These are phyloP conservation scores for Gymnogyps californianus DNA, from an alignment of 2,113 vertebrate genomes.

Conservation along the genomic window DNA sequence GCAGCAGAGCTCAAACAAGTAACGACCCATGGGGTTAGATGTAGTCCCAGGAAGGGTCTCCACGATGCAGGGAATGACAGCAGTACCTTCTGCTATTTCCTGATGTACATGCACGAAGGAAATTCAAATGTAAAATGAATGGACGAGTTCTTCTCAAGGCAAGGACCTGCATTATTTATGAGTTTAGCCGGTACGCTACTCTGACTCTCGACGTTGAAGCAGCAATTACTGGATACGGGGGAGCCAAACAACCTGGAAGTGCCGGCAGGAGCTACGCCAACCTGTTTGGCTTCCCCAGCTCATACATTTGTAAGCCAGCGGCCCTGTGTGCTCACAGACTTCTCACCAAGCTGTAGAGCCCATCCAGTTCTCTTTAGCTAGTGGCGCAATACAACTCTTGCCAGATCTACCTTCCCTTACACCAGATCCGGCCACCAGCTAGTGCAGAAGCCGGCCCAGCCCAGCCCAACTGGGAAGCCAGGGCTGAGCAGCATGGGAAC, in stretches of 20 bases:
- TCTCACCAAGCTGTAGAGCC: neutral
- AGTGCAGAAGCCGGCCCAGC: neutral
- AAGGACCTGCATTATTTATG: accelerated
- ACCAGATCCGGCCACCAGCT: neutral
- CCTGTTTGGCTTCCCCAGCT: neutral
- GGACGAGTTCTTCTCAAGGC: neutral
- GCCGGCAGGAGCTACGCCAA: neutral
- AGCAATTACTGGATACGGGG: neutral
- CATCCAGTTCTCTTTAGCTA: neutral
- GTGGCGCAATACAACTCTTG: accelerated
- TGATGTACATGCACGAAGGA: neutral
- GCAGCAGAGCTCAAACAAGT: neutral
- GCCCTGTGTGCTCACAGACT: neutral
- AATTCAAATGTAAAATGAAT: neutral
- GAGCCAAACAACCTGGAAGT: neutral
- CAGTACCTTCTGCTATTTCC: neutral
- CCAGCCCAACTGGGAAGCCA: neutral
- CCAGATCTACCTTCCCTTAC: neutral
- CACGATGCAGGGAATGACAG: neutral
- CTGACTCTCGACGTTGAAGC: neutral
- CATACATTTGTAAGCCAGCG: neutral
- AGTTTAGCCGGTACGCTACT: accelerated
- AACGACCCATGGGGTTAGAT: neutral
- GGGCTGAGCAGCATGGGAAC: neutral
- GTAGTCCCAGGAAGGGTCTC: neutral